Evolutionary conservation across 2,797 vertebrate species (phyloP).

Genomic region (Enteromius afrohamiltoni): DNA sequence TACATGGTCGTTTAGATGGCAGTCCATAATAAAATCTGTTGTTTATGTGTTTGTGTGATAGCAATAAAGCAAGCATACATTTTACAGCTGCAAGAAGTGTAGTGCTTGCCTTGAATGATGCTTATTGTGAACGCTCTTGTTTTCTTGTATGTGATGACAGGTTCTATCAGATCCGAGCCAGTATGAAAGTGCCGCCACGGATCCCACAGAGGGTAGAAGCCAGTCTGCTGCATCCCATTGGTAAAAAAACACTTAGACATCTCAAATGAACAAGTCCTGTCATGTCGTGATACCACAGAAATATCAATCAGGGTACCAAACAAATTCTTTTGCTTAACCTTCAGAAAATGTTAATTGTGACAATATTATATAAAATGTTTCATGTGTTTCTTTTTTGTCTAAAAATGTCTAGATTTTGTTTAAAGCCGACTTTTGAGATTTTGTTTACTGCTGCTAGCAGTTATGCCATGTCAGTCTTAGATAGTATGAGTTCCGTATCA

Average conservation of each 20-base stretch:
- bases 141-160: conserved; percentile 72
- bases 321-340: not conserved
- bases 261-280: not conserved
- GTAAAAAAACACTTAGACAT: conserved; percentile 69
- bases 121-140: conserved; percentile 39
- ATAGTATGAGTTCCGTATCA: too few species aligned
- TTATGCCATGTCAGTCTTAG: not conserved
- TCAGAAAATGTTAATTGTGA: conserved; percentile 1
- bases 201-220: conserved; percentile 94
- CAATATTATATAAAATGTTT: not conserved
- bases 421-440: not conserved
- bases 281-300: not conserved
- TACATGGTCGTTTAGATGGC: not conserved
- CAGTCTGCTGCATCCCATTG: conserved; percentile 88
- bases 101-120: not conserved
- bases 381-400: not conserved
- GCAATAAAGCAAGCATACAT: not conserved
- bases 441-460: not conserved
- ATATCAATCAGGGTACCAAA: not conserved
- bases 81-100: not conserved
- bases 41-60: not conserved
- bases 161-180: conserved; percentile 94
- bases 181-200: conserved; percentile 91
- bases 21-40: not conserved
- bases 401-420: not conserved